Conservation (phyloP, 2,888 invertebrate genomes). For the Amphipoea oculea region DNA sequence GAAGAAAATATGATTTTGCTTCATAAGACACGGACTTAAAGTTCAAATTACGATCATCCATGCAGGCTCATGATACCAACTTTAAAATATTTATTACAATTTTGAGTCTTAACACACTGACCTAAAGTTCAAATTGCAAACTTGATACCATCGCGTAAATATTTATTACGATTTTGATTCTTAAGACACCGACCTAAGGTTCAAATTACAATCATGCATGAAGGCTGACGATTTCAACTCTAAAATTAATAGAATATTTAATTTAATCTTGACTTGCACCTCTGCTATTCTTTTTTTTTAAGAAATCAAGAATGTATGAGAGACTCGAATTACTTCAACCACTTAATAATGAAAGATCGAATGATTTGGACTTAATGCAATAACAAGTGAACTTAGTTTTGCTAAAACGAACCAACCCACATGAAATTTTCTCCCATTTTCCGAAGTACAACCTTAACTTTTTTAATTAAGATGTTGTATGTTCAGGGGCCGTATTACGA, state of each 20-base stretch:
- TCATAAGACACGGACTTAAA: neutral
- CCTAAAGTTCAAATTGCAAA: neutral
- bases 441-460: neutral
- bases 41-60: constrained; percentile 4
- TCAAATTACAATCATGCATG: constrained; percentile 7
- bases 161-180: neutral
- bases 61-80: neutral
- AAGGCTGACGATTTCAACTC: neutral
- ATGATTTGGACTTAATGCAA: constrained; percentile 1
- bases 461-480: too few species aligned
- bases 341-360: neutral
- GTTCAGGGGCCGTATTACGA: too few species aligned
- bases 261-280: constrained; percentile 15
- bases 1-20: neutral
- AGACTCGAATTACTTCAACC: neutral
- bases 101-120: neutral
- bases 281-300: neutral
- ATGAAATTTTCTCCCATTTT: neutral
- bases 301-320: constrained; percentile 20
- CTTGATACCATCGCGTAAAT: neutral
- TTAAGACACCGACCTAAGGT: neutral
- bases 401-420: neutral
- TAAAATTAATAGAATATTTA: neutral
- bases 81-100: neutral
- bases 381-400: neutral